Evolutionary conservation across 53 echinoderm and acorn worm genomes (phyloP), one percentile per base, ranked within the genome.

Genomic region (Paracentrotus lividus): DNA sequence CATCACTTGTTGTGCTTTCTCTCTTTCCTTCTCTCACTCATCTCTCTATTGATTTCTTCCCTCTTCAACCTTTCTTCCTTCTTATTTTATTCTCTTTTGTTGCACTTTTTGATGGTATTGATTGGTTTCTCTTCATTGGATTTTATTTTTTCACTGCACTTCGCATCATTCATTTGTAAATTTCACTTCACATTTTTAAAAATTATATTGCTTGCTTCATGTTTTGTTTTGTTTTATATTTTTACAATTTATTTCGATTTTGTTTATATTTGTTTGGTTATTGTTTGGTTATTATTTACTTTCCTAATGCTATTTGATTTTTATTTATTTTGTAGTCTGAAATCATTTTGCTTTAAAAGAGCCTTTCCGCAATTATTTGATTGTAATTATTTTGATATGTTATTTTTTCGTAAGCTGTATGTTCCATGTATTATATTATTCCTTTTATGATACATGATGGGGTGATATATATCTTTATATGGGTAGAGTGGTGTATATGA

Each of bases 271-370:
- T 0, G 24, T 47, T 47, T 43, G 45, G 24, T 57, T 57, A 16
- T 42, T 10, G n/a, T n/a, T 9, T 81, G 47, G 77, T 77, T 81
- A 45, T 47, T 81, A 77, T 8, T 42, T 36, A 36, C 40, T 72
- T 36, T 36, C 5, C 16, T 12, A n/a, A 81, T 81, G 45, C 34
- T 45, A 2, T 60, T 42, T 45, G 65, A 23, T 33, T 59, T 64
- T 55, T 59, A 43, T 52, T 33, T 38, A 43, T 89, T 59, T 49
- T 66, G 67, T 42, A 90, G 90, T 90, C 90, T 90, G 90, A 90
- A 90, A 90, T 90, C 21, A 90, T 90, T 69, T 52, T 90, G 90
- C 90, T 90, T 47, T 90, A 90, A 53, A 90, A 44, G 49, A 90
- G 56, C 34, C 90, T 49, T 90, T 90, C 51, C 34, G 20, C 72